These are phyloP conservation scores for Triops longicaudatus DNA, from an alignment of 1,140 invertebrate species.

Conservation along the genomic window DNA sequence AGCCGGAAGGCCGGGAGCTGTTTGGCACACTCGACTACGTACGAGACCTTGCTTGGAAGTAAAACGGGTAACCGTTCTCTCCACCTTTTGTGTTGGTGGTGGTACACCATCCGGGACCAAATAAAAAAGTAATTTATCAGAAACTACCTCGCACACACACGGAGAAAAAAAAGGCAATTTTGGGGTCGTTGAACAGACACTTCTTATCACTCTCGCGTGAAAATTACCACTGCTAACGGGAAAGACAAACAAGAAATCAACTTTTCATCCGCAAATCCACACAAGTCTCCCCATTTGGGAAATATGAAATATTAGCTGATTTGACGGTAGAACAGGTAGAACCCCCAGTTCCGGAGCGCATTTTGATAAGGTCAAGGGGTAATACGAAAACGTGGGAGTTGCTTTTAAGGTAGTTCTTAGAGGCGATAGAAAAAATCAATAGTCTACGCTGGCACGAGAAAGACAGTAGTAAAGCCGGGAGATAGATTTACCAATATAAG, in stretches of 20 bases:
- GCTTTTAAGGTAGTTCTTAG: conserved; percentile 1
- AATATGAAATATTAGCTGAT: neutral
- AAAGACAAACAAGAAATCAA: neutral
- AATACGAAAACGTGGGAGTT: neutral
- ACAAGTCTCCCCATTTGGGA: neutral
- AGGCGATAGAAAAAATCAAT: conserved; percentile 9
- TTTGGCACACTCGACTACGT: conserved; percentile 11
- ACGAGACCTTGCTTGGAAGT: conserved; percentile 4
- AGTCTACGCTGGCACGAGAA: neutral
- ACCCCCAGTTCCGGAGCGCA: neutral
- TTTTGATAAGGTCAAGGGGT: neutral
- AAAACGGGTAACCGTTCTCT: conserved; percentile 9
- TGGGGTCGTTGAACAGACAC: neutral
- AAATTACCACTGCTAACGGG: neutral
- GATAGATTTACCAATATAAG: neutral
- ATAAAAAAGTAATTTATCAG: neutral
- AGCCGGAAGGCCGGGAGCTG: conserved; percentile 13
- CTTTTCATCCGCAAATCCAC: neutral
- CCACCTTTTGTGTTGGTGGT: neutral
- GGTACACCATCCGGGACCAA: neutral
- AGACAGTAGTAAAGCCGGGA: neutral
- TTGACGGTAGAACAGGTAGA: neutral
- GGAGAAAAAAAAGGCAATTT: neutral
- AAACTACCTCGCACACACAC: neutral
- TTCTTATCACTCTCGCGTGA: neutral